These are phyloP conservation scores for Oceanites oceanicus DNA, from an alignment of 2,113 vertebrate species.

Conservation along the genomic window DNA sequence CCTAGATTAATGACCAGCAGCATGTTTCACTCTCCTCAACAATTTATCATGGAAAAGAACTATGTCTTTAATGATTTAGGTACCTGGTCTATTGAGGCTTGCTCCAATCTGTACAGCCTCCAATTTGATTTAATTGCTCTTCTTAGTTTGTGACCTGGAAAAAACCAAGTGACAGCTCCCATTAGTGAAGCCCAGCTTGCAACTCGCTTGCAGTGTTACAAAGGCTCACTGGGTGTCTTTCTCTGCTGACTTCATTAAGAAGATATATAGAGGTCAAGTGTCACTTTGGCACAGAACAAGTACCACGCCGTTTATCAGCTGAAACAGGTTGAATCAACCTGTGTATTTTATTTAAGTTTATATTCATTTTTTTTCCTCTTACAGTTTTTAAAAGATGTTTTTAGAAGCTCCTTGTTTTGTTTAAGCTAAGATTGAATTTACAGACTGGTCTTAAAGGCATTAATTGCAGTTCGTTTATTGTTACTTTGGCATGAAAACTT, in stretches of 20 bases:
- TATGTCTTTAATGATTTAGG: constrained; percentile 90
- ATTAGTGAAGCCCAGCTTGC: constrained; percentile 80
- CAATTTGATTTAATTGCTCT: constrained; percentile 89
- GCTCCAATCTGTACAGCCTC: constrained; percentile 74
- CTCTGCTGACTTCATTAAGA: constrained; percentile 78
- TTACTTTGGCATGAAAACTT: constrained; percentile 32
- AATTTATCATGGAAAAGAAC: constrained; percentile 93
- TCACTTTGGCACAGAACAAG: constrained; percentile 65
- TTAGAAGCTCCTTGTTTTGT: constrained; percentile 25
- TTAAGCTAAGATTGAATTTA: neutral
- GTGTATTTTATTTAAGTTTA: constrained; percentile 41
- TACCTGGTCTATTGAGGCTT: constrained; percentile 79
- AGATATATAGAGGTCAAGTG: constrained; percentile 78
- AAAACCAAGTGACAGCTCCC: constrained; percentile 85
- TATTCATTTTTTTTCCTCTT: neutral
- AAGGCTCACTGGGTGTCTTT: constrained; percentile 73
- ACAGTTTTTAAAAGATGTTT: neutral
- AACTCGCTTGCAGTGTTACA: constrained; percentile 75
- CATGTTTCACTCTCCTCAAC: constrained; percentile 82
- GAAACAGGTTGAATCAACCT: constrained; percentile 57
- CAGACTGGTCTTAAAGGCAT: neutral
- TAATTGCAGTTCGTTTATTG: constrained; percentile 33
- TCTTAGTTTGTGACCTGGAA: constrained; percentile 85
- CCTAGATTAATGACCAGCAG: constrained; percentile 93
- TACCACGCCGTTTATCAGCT: constrained; percentile 50